Conservation (phyloP, 2,113 vertebrate genomes). For the Poeciliopsis prolifica region DNA sequence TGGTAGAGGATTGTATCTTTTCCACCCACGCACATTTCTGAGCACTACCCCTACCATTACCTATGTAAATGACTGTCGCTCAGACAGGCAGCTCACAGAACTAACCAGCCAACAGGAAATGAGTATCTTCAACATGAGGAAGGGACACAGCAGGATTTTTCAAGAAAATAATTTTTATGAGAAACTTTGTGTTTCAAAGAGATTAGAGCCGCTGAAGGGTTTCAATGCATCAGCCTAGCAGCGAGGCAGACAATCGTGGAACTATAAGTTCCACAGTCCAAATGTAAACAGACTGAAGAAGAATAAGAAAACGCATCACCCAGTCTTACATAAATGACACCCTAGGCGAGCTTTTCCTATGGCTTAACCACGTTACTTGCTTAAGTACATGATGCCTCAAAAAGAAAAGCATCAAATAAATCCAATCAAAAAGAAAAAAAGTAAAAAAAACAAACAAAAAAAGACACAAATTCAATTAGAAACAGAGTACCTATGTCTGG, state of each 20-base stretch:
- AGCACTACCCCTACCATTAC: constrained; percentile 74
- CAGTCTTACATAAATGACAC: too few relatives aligned
- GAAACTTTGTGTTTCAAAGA: constrained; percentile 2
- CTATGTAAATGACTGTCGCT: constrained; percentile 73
- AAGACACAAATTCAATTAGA: neutral
- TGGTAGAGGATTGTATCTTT: constrained; percentile 65
- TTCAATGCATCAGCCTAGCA: neutral
- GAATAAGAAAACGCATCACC: neutral
- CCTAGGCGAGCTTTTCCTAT: too few relatives aligned
- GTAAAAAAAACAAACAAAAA: neutral
- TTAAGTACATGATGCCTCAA: too few relatives aligned
- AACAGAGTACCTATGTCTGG: too few relatives aligned
- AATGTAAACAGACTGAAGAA: neutral
- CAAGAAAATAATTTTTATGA: constrained; percentile 9
- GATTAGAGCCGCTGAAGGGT: neutral
- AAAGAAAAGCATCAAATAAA: too few relatives aligned
- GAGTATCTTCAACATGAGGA: constrained; percentile 44
- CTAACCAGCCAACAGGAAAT: constrained; percentile 57
- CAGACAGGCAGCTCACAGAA: constrained; percentile 58
- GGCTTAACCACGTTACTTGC: too few relatives aligned
- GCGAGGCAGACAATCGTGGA: neutral
- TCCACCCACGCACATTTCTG: constrained; percentile 69
- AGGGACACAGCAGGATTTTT: constrained; percentile 14
- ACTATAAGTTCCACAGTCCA: neutral
- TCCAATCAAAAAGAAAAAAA: neutral